Evolutionary conservation across 2,888 invertebrate species (phyloP).

Genomic region (Caenorhabditis uteleia): DNA sequence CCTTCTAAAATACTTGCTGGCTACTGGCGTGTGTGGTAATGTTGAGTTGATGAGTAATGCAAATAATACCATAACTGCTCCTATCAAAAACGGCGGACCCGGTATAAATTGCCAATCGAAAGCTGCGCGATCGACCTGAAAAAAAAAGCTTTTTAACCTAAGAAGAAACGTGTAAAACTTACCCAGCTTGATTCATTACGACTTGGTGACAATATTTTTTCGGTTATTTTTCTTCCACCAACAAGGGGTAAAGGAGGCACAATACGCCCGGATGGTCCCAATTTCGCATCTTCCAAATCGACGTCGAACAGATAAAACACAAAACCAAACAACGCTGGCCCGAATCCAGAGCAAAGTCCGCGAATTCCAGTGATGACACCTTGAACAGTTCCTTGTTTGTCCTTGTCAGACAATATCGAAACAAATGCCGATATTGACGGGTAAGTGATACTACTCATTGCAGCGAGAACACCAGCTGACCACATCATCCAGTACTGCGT

Average conservation of each 20-base stretch:
- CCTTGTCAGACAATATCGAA: slow-evolving; percentile 94
- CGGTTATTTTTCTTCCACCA: slow-evolving; percentile 9
- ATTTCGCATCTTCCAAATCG: slow-evolving; percentile 81
- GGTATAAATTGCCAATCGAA: slow-evolving; percentile 60
- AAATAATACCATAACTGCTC: slow-evolving; percentile 92
- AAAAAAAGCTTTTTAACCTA: not conserved
- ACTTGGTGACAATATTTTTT: slow-evolving; percentile 51
- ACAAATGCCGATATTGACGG: slow-evolving; percentile 98
- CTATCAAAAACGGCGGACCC: slow-evolving; percentile 97
- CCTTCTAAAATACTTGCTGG: slow-evolving; percentile 40
- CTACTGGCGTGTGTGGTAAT: slow-evolving; percentile 49
- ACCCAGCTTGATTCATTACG: slow-evolving; percentile 51
- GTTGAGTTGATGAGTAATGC: slow-evolving; percentile 81
- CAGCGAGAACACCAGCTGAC: slow-evolving; percentile 94
- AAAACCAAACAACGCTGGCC: slow-evolving; percentile 96
- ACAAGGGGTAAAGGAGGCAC: slow-evolving; percentile 34
- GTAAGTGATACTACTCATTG: slow-evolving; percentile 94
- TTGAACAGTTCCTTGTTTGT: slow-evolving; percentile 92
- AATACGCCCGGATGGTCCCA: slow-evolving; percentile 47
- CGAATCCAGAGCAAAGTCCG: slow-evolving; percentile 89
- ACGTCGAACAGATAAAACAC: slow-evolving; percentile 98
- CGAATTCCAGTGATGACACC: slow-evolving; percentile 99
- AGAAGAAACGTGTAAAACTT: not conserved
- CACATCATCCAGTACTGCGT: slow-evolving; percentile 86
- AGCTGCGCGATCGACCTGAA: slow-evolving; percentile 49